phyloP scores from a whole-genome alignment of 2,113 vertebrate species.

The Dascyllus trimaculatus region DNA sequence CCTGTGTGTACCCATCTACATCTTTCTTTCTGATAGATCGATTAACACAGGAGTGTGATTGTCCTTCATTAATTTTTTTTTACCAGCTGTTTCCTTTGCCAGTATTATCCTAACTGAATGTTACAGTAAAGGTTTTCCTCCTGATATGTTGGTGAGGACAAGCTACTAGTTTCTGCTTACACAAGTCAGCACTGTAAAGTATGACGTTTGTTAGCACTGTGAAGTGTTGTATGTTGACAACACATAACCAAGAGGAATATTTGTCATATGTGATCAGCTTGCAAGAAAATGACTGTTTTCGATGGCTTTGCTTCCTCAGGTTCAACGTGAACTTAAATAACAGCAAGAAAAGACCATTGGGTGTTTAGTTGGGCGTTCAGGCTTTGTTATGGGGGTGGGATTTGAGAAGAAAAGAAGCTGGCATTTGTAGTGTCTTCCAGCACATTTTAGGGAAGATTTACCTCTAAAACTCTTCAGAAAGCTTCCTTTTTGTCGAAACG shows the following conservation, averaged over 20 bases:
- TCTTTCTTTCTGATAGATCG: neutral
- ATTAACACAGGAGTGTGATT: neutral
- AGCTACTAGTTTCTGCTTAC: too few relatives aligned
- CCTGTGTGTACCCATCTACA: neutral
- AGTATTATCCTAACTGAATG: too few relatives aligned
- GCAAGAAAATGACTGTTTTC: neutral
- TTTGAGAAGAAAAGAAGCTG: constrained; percentile 3
- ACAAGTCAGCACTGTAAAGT: too few relatives aligned
- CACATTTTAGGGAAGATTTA: constrained; percentile 52
- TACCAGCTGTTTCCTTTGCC: too few relatives aligned
- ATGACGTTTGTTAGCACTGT: too few relatives aligned
- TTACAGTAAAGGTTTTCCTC: too few relatives aligned
- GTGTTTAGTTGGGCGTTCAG: constrained; percentile 11
- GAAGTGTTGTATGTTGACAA: neutral
- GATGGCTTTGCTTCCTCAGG: neutral
- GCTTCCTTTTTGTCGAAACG: constrained; percentile 51
- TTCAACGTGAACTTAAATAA: neutral
- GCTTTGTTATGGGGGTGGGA: constrained; percentile 22
- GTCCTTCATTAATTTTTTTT: neutral
- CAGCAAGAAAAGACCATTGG: neutral
- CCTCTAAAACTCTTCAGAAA: constrained; percentile 43
- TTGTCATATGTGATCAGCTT: neutral
- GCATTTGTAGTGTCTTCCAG: constrained; percentile 34
- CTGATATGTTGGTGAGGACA: too few relatives aligned
- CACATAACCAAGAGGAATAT: neutral